Conservation (phyloP, 2,797 vertebrate species). For the Molossus alvarezi region DNA sequence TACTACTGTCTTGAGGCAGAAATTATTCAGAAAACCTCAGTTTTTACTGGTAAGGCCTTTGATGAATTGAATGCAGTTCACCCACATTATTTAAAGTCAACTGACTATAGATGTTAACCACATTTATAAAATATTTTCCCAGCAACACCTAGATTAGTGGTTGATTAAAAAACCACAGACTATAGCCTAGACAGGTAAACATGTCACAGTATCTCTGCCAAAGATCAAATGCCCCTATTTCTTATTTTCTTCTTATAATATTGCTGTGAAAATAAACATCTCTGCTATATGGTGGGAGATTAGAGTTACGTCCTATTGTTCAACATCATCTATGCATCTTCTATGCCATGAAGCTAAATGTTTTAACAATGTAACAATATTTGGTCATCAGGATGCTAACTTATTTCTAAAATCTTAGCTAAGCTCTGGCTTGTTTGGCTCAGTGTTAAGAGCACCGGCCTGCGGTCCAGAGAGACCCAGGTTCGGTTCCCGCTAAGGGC, state of each 20-base stretch:
- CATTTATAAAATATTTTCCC: neutral
- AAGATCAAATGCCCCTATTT: neutral
- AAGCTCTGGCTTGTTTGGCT: neutral
- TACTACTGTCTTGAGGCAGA: neutral
- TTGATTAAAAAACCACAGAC: neutral
- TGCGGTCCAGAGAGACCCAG: too few species aligned
- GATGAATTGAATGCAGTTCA: neutral
- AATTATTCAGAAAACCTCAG: constrained; percentile 1
- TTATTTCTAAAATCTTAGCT: constrained; percentile 13
- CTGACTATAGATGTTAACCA: neutral
- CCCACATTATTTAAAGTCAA: neutral
- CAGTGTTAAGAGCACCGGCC: too few species aligned
- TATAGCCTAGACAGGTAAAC: neutral
- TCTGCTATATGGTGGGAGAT: neutral
- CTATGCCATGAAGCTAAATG: neutral
- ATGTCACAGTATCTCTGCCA: neutral
- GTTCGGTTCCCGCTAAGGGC: too few species aligned
- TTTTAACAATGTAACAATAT: constrained; percentile 53
- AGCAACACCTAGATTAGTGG: neutral
- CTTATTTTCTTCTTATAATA: neutral
- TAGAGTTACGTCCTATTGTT: neutral
- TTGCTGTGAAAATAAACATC: neutral
- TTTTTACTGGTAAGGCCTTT: neutral
- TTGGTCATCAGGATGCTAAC: constrained; percentile 16
- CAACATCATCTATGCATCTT: neutral